Conservation (phyloP, 2,888 invertebrate genomes). For the Xylota segnis region DNA sequence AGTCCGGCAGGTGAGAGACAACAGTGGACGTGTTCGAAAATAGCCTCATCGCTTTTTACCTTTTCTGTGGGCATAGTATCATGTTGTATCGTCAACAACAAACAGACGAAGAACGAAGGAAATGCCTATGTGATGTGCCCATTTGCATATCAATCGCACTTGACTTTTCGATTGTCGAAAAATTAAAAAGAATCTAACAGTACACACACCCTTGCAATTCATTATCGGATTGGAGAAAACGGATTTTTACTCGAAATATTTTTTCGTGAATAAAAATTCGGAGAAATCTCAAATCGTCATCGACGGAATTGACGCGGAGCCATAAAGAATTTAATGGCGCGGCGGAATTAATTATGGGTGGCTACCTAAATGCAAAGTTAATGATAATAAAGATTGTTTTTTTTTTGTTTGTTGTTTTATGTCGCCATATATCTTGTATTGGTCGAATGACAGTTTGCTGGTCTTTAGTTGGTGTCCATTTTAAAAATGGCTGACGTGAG, state of each 20-base stretch:
- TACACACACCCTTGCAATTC: constrained; percentile 33
- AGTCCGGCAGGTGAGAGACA: constrained; percentile 51
- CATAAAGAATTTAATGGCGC: constrained; percentile 73
- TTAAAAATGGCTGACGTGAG: constrained; percentile 67
- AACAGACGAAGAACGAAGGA: constrained; percentile 50
- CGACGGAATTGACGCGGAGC: constrained; percentile 51
- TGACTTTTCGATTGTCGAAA: constrained; percentile 51
- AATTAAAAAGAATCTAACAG: constrained; percentile 36
- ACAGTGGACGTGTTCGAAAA: constrained; percentile 53
- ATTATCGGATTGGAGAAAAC: constrained; percentile 44
- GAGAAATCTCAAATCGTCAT: constrained; percentile 70
- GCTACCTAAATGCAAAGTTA: constrained; percentile 74
- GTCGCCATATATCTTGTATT: constrained; percentile 67
- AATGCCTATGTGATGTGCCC: constrained; percentile 52
- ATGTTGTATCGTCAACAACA: constrained; percentile 20
- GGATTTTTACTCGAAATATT: constrained; percentile 49
- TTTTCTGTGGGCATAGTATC: constrained; percentile 46
- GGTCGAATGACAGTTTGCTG: constrained; percentile 63
- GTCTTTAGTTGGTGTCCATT: constrained; percentile 47
- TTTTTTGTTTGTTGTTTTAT: constrained; percentile 23
- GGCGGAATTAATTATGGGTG: constrained; percentile 72
- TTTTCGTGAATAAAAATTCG: constrained; percentile 60
- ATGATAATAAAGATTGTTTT: constrained; percentile 51
- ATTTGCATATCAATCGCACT: constrained; percentile 68
- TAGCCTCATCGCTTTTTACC: constrained; percentile 46